phyloP scores from a whole-genome alignment of 1,140 invertebrate genomes.

The Anagrus nilaparvatae region DNA sequence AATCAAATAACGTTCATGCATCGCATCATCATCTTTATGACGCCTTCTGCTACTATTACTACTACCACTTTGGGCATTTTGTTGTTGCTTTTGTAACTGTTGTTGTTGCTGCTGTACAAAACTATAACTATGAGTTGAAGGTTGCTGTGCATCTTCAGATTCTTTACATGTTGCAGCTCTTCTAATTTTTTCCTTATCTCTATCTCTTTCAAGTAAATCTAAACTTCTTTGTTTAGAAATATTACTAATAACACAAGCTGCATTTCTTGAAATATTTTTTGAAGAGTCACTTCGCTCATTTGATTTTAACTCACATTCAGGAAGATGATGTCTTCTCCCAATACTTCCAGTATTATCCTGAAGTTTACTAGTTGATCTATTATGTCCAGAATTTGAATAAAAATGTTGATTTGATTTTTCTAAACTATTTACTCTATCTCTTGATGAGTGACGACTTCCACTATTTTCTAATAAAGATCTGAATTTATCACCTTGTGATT shows the following conservation, averaged over 20 bases:
- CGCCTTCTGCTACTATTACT: conserved; percentile 35
- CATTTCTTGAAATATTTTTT: conserved; percentile 22
- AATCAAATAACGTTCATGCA: conserved; percentile 70
- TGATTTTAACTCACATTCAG: conserved; percentile 5
- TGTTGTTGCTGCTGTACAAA: conserved; percentile 54
- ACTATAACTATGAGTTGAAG: conserved; percentile 56
- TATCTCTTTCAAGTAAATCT: conserved; percentile 29
- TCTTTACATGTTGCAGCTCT: conserved; percentile 34
- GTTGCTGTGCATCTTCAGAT: conserved; percentile 31
- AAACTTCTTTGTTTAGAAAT: conserved; percentile 41
- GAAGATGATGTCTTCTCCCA: conserved; percentile 34
- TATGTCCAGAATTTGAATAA: conserved; percentile 28
- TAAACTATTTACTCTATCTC: conserved; percentile 38
- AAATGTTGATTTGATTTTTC: conserved; percentile 35
- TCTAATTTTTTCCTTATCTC: conserved; percentile 32
- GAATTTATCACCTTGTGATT: conserved; percentile 34
- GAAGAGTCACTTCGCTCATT: conserved; percentile 26
- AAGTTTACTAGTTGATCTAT: conserved; percentile 28
- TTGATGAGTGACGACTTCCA: conserved; percentile 21
- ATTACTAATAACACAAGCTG: conserved; percentile 19
- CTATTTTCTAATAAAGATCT: conserved; percentile 31
- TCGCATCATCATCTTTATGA: conserved; percentile 58
- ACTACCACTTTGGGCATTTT: conserved; percentile 38
- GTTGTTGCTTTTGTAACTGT: conserved; percentile 40
- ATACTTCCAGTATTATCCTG: conserved; percentile 32